These are phyloP conservation scores for Pachyseris speciosa DNA, from an alignment of 64 coral and sea anemone species.

Conservation along the genomic window DNA sequence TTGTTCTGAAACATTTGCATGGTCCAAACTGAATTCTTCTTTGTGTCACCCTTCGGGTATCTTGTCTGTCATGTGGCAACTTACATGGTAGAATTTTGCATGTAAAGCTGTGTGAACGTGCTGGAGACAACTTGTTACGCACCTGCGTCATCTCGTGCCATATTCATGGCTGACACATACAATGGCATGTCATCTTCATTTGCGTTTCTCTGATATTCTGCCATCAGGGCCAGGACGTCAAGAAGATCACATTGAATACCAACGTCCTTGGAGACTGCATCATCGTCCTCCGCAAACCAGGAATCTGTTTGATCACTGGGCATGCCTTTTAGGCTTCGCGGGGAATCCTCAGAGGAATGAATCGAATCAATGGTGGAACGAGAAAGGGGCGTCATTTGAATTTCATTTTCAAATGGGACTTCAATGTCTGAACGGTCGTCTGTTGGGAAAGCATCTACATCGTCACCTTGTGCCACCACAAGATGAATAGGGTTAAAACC, in stretches of 20 bases:
- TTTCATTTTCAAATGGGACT: neutral
- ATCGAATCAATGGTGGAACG: neutral
- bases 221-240: conserved; percentile 30
- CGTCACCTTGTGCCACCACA: conserved; percentile 21
- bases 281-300: neutral
- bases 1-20: too few species aligned
- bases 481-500: conserved; percentile 38
- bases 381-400: neutral
- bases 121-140: neutral
- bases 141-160: conserved; percentile 10
- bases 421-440: neutral
- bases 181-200: neutral
- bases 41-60: too few species aligned
- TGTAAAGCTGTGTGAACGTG: too few species aligned
- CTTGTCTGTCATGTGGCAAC: too few species aligned
- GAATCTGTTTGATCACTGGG: neutral
- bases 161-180: conserved; percentile 4
- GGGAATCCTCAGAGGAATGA: neutral
- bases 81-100: too few species aligned
- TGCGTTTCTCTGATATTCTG: conserved; percentile 4
- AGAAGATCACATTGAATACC: conserved; percentile 53
- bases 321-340: neutral
- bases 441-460: neutral
- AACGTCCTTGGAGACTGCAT: neutral
- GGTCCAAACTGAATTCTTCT: too few species aligned